A percentile compares a stretch with the other conserved stretches of the same genome.
These are phyloP conservation scores for Hypanus sabinus DNA, from an alignment of 2,113 vertebrate genomes.

Conservation along the genomic window DNA sequence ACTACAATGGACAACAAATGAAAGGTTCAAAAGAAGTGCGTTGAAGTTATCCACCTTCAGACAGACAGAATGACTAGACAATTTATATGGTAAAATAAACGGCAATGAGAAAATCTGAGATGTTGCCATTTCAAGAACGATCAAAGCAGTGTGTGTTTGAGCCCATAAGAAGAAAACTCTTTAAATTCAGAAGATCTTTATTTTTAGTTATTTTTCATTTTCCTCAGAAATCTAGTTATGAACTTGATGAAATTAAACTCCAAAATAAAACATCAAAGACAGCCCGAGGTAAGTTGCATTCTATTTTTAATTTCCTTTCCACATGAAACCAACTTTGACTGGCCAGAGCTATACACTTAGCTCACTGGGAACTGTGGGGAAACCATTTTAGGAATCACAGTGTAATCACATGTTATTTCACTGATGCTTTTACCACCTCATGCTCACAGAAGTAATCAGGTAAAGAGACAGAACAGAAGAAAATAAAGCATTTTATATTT, in stretches of 20 bases:
- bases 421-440: background rate
- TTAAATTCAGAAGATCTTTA: background rate
- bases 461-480: background rate
- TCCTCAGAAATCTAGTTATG: background rate
- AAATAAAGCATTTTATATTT: background rate
- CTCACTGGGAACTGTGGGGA: background rate
- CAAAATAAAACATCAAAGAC: background rate
- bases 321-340: background rate
- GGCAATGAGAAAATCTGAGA: background rate
- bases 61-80: conserved; percentile 36
- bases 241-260: background rate
- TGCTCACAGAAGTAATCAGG: background rate
- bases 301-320: background rate
- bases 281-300: background rate
- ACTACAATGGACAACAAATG: conserved; percentile 35
- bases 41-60: conserved; percentile 28
- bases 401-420: background rate
- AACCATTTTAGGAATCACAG: background rate
- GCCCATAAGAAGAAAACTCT: background rate
- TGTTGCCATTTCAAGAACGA: background rate
- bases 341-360: background rate
- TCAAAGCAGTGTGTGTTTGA: background rate
- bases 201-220: background rate
- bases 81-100: conserved; percentile 28
- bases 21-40: conserved; percentile 34